Evolutionary conservation across 2,888 invertebrate species (phyloP), one percentile per base, ranked within the genome.

Genomic region (Falcaria lacertinaria): DNA sequence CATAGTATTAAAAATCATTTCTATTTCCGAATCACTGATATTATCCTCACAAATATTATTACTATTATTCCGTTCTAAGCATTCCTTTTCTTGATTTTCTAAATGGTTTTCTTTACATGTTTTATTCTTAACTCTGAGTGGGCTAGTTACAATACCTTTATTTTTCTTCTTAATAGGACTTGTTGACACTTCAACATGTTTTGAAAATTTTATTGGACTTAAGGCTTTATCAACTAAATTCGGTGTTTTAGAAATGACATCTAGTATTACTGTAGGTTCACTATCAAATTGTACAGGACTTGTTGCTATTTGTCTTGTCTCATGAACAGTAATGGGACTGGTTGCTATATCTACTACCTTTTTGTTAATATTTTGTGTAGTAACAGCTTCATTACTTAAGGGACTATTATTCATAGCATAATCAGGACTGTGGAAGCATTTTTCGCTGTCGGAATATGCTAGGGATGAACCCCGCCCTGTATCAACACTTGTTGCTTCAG

Each of bases 391-490:
- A 38, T 45, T 45, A 47, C 57, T 60, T 14, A 60, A 19, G 17
- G 75, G 72, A 47, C 72, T 72, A 32, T 69, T 60, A 37, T 54
- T 53, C 39, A 55, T 52, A 28, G 55, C 71, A 49, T 76, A 80
- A 44, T 83, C 80, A 36, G 83, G 82, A 49, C 86, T 86, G 42
- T 68, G 63, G 13, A 69, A 64, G 52, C 73, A 72, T 55, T 80
- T 84, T 35, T 84, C 83, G 32, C 60, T 74, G 53, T 84, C 81
- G 8, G 83, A 85, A 52, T 65, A 74, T 25, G 73, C 77, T 15
- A 81, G 60, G 4, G 88, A 89, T 15, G 89, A 88, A 7, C 86
- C 88, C 36, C 80, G 57, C 1, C 89, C 88, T 1, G 86, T 84
- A 50, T 89, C 89, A 41, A 77, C 60, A 55, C 82, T 86, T 4